A percentile compares a stretch with the other conserved stretches of the same genome.
These are phyloP conservation scores for Trichoplusia ni DNA, from an alignment of 1,140 invertebrate species.

Conservation along the genomic window DNA sequence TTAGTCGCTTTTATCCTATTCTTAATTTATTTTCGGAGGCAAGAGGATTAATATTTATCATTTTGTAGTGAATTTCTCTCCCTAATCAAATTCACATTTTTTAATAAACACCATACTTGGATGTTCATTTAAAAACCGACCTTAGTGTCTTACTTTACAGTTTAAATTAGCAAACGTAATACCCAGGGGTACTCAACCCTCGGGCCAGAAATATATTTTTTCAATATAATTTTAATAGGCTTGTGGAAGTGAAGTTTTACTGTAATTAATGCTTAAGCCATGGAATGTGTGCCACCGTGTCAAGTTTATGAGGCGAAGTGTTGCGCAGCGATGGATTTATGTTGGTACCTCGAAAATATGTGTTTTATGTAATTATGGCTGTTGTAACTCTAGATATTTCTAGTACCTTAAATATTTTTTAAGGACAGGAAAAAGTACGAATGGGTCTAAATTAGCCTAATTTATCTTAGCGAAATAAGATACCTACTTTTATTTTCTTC, in stretches of 20 bases:
- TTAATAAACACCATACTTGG: too few species aligned
- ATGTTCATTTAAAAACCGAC: neutral
- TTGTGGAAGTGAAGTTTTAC: constrained; percentile 51
- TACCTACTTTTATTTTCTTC: too few species aligned
- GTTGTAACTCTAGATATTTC: too few species aligned
- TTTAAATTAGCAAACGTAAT: neutral
- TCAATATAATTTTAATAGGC: constrained; percentile 63
- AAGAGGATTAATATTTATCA: neutral
- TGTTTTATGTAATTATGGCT: neutral
- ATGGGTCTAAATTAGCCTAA: too few species aligned
- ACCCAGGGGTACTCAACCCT: constrained; percentile 44
- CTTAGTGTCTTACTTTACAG: neutral
- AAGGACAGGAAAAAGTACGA: too few species aligned
- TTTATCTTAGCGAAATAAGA: too few species aligned
- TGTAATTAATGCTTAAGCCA: constrained; percentile 40
- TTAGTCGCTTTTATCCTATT: neutral
- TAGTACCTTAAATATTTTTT: too few species aligned
- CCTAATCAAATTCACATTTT: too few species aligned
- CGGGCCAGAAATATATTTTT: constrained; percentile 66
- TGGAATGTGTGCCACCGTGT: constrained; percentile 39
- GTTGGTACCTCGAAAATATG: neutral
- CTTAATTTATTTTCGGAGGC: neutral
- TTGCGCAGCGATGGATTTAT: neutral
- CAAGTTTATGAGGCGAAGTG: constrained; percentile 7
- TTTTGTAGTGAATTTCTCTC: too few species aligned